phyloP scores from a whole-genome alignment of 2,888 invertebrate genomes.

The Euplagia quadripunctaria region DNA sequence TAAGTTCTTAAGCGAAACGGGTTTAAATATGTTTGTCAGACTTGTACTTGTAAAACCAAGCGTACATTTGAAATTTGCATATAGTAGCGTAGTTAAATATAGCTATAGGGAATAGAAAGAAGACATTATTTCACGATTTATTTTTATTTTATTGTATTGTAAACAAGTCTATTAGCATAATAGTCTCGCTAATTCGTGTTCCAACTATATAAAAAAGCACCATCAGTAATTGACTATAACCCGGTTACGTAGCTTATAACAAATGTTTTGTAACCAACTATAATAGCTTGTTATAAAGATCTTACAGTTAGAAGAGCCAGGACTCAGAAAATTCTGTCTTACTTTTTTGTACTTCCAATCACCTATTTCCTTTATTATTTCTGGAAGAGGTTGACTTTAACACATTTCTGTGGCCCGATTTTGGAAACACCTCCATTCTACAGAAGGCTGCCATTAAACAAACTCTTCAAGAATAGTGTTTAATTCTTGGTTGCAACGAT shows the following conservation, averaged over 20 bases:
- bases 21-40: neutral
- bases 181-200: neutral
- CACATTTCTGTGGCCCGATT: neutral
- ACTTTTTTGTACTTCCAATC: neutral
- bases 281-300: no score
- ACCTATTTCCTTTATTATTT: neutral
- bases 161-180: neutral
- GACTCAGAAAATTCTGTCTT: neutral
- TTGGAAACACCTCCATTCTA: neutral
- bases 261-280: no score
- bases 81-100: no score
- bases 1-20: neutral
- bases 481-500: neutral
- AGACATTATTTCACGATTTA: neutral
- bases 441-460: neutral
- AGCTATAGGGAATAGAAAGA: neutral
- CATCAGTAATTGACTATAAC: neutral
- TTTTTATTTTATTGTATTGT: neutral
- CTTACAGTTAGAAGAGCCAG: no score
- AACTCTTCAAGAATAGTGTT: neutral
- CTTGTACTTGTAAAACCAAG: neutral
- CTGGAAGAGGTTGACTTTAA: neutral
- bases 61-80: neutral
- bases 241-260: neutral
- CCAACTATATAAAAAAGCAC: neutral